A percentile compares a stretch with the other conserved stretches of the same genome.
phyloP scores from a whole-genome alignment of 1,140 invertebrate species.

The Hycleus phaleratus region DNA sequence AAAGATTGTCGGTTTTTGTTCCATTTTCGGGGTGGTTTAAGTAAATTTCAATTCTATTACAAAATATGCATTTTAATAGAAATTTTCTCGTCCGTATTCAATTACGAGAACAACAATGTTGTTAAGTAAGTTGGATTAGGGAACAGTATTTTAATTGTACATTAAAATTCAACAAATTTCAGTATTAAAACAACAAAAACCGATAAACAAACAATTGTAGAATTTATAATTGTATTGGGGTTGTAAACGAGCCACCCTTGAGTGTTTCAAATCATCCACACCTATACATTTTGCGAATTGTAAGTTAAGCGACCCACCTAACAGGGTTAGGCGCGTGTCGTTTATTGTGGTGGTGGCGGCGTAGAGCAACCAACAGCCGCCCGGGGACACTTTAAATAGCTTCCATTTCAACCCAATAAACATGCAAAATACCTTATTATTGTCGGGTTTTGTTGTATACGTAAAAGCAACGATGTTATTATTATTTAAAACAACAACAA shows the following conservation, averaged over 20 bases:
- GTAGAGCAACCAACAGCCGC: slow-evolving; percentile 22
- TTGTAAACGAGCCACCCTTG: too few relatives aligned
- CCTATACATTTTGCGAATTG: slow-evolving; percentile 2
- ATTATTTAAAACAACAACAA: too few relatives aligned
- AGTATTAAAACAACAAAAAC: neutral
- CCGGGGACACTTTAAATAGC: slow-evolving; percentile 39
- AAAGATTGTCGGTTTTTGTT: too few relatives aligned
- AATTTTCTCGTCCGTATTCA: too few relatives aligned
- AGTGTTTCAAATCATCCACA: neutral
- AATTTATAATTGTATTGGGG: too few relatives aligned
- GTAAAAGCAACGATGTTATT: too few relatives aligned
- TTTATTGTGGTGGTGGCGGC: slow-evolving; percentile 5
- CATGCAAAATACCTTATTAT: slow-evolving; percentile 42
- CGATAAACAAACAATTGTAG: too few relatives aligned
- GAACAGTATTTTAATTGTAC: slow-evolving; percentile 39
- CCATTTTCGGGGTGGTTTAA: too few relatives aligned
- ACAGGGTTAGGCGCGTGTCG: slow-evolving; percentile 32
- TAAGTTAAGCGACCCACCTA: slow-evolving; percentile 17
- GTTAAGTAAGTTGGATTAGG: slow-evolving; percentile 35
- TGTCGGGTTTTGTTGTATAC: too few relatives aligned
- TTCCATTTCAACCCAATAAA: slow-evolving; percentile 42
- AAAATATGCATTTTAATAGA: too few relatives aligned
- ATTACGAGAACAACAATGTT: slow-evolving; percentile 27
- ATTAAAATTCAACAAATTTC: slow-evolving; percentile 30
- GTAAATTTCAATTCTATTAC: too few relatives aligned